Evolutionary conservation across 2,888 invertebrate genomes (phyloP).

Genomic region (Dicyrtomina minuta): DNA sequence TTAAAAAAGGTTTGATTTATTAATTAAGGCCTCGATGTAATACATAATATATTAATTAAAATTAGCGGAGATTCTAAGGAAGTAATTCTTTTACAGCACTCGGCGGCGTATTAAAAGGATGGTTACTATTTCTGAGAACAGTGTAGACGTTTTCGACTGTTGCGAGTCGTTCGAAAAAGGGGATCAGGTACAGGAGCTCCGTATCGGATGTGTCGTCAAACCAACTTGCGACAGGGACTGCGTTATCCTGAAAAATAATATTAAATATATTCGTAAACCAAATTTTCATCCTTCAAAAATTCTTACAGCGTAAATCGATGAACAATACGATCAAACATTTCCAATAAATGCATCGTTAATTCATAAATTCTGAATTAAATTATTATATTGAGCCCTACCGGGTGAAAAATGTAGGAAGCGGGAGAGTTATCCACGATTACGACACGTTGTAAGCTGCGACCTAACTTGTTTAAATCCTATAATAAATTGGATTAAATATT

Average conservation of each 20-base stretch:
- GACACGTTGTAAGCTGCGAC: conserved; percentile 92
- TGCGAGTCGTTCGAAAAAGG: conserved; percentile 95
- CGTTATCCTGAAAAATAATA: conserved; percentile 48
- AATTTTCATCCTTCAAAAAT: too few species aligned
- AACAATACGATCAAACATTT: not conserved
- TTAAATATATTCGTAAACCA: not conserved
- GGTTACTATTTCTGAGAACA: conserved; percentile 88
- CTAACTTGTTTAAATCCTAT: conserved; percentile 90
- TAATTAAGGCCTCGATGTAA: conserved; percentile 30
- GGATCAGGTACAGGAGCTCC: conserved; percentile 94
- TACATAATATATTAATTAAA: conserved; percentile 24
- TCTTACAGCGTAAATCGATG: too few species aligned
- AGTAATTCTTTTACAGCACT: conserved; percentile 34
- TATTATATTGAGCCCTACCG: conserved; percentile 60
- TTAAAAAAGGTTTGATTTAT: conserved; percentile 28
- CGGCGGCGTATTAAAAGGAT: conserved; percentile 62
- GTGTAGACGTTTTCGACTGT: conserved; percentile 96
- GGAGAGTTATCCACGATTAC: conserved; percentile 99
- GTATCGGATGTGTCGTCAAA: conserved; percentile 99
- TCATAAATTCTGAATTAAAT: not conserved
- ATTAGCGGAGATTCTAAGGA: conserved; percentile 31
- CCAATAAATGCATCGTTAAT: not conserved
- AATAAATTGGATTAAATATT: conserved; percentile 1
- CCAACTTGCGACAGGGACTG: conserved; percentile 97
- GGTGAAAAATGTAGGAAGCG: conserved; percentile 99